Base-by-base conservation (phyloP, 2,888 invertebrate genomes). In the Stenotaenia linearis region DNA sequence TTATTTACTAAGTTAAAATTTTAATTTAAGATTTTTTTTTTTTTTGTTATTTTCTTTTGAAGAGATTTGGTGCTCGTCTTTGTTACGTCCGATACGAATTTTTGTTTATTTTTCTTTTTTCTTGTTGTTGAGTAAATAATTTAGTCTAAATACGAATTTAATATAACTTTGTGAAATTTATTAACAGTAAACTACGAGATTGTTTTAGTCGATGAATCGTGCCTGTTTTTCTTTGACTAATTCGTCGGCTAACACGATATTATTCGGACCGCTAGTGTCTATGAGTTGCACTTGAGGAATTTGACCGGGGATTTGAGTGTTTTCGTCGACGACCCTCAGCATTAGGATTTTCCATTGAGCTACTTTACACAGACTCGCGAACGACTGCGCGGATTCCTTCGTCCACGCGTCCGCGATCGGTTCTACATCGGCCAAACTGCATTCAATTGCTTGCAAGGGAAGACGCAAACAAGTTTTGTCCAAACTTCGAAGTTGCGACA, bases 391-490 rank as follows among this genome's bases (percentile, higher is more conserved):
- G 7, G 85, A 84, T 74, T 86, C 86, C 77, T 84, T 82, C 0
- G 83, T 82, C 85, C 86, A 86, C 28, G 80, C 81, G 6, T 83
- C 83, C 40, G 74, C 82, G 81, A 79, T 87, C 87, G 93, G 91
- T 81, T 90, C 90, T 7, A 95, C 90, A 80, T 91, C 91, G 6
- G 92, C 92, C 82, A 96, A 87, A 85, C 91, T 92, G 85, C 95
- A 95, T 86, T 96, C 95, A 85, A 96, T 91, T 0, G 96, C 96
- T 90, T 96, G 92, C 84, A 92, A 91, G 76, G 92, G 89, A 15
- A 95, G 88, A 78, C 90, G 88, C 77, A 93, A 86, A 84, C 93
- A 90, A 85, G 95, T 92, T 0, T 93, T 92, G 56, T 92, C 89
- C 80, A 95, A 87, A 83, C 92, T 92, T 82, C 90, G 91, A 12